Conservation (phyloP, 2,113 vertebrate genomes). For the Callochromis pleurospilus region DNA sequence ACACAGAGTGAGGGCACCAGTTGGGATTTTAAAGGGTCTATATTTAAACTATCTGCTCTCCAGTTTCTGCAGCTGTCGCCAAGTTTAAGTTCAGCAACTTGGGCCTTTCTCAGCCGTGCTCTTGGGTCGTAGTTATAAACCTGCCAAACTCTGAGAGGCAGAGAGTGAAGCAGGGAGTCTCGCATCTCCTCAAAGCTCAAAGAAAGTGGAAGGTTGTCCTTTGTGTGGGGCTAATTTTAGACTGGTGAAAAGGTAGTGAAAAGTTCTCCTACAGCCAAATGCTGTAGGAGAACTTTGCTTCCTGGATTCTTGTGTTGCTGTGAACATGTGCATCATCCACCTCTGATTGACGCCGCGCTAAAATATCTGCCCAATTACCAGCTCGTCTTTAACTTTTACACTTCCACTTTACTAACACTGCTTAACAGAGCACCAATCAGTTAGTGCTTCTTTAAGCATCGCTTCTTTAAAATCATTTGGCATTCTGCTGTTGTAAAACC, state of each 20-base stretch:
- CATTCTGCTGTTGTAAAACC: background rate
- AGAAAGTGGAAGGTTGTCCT: background rate
- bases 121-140: slow-evolving; percentile 52
- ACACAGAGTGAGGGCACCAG: slow-evolving; percentile 38
- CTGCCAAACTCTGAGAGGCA: slow-evolving; percentile 30
- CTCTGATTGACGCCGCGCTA: background rate
- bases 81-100: slow-evolving; percentile 75
- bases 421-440: background rate
- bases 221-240: background rate
- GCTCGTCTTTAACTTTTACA: background rate
- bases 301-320: background rate
- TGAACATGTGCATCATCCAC: background rate
- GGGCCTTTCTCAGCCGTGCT: slow-evolving; percentile 56
- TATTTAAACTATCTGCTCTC: slow-evolving; percentile 65
- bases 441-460: background rate
- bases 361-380: background rate
- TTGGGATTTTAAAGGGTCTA: slow-evolving; percentile 51
- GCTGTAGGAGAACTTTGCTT: background rate
- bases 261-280: background rate
- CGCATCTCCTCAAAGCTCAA: background rate
- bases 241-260: background rate
- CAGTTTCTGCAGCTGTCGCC: slow-evolving; percentile 81
- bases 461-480: background rate
- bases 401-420: background rate
- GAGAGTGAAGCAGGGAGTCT: background rate